phyloP scores from a whole-genome alignment of 92 coral and sea anemone species.

The Scolanthus callimorphus region DNA sequence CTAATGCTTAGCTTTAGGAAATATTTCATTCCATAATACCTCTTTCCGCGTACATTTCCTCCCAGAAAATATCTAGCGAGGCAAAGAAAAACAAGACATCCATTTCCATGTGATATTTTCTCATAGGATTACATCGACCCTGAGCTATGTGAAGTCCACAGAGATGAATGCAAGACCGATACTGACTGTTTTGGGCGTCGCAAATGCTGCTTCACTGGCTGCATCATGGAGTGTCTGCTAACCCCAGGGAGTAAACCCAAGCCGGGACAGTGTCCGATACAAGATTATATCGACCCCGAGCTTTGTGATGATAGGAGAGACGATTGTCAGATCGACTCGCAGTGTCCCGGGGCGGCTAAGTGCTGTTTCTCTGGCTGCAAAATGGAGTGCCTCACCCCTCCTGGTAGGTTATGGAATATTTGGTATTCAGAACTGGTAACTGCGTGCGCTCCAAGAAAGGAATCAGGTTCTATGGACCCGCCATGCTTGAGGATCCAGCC shows the following conservation, averaged over 20 bases:
- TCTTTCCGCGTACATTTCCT: too few species aligned
- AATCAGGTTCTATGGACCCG: too few species aligned
- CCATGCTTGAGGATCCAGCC: too few species aligned
- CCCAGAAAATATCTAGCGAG: too few species aligned
- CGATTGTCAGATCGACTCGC: conserved; percentile 45
- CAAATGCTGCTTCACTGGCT: conserved; percentile 68
- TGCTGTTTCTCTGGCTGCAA: conserved; percentile 74
- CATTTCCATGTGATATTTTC: too few species aligned
- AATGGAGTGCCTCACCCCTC: conserved; percentile 67
- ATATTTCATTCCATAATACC: too few species aligned
- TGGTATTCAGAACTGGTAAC: too few species aligned
- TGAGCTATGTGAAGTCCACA: conserved; percentile 37
- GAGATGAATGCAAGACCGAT: conserved; percentile 56
- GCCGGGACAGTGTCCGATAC: conserved; percentile 64
- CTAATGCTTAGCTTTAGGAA: too few species aligned
- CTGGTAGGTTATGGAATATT: conserved; percentile 21
- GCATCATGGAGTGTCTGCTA: conserved; percentile 51
- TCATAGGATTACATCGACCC: conserved; percentile 16
- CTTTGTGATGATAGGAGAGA: conserved; percentile 22
- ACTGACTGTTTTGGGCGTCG: conserved; percentile 54
- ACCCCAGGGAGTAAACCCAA: conserved; percentile 57
- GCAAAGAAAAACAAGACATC: too few species aligned
- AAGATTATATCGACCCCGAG: conserved; percentile 27
- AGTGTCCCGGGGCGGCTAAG: conserved; percentile 56
- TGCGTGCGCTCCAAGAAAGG: too few species aligned